Evolutionary conservation across 2,797 vertebrate species (phyloP).

Genomic region (Pagetopsis macropterus): DNA sequence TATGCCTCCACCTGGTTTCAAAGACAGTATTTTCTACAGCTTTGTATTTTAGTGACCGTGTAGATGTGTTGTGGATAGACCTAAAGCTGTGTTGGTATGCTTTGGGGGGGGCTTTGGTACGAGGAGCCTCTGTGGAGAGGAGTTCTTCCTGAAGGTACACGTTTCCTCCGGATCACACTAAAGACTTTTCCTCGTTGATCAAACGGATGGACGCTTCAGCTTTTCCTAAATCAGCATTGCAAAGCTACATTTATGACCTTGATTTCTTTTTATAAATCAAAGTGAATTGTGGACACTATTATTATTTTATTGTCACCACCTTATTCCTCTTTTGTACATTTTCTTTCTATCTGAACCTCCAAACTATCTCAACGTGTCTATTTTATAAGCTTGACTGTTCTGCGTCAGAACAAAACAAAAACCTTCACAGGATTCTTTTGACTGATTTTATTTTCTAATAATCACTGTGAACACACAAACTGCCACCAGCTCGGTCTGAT

Average conservation of each 20-base stretch:
- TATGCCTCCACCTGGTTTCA: slow-evolving; percentile 30
- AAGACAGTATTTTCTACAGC: slow-evolving; percentile 62
- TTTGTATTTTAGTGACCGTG: slow-evolving; percentile 54
- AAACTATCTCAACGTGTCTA: slow-evolving; percentile 29
- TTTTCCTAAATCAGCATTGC: slow-evolving; percentile 20
- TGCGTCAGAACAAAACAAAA: slow-evolving; percentile 79
- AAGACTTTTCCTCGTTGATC: slow-evolving; percentile 6
- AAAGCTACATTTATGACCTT: slow-evolving; percentile 23
- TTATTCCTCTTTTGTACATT: slow-evolving; percentile 51
- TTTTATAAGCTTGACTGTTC: slow-evolving; percentile 77
- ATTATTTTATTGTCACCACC: slow-evolving; percentile 22
- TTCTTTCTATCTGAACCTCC: slow-evolving; percentile 32
- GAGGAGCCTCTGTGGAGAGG: slow-evolving; percentile 22
- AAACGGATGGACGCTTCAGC: slow-evolving; percentile 13
- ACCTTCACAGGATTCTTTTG: slow-evolving; percentile 49
- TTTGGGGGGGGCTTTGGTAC: slow-evolving; percentile 50
- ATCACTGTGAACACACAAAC: slow-evolving; percentile 79
- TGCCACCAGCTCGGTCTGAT: slow-evolving; percentile 54
- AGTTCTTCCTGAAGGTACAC: slow-evolving; percentile 36
- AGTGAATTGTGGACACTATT: slow-evolving; percentile 31
- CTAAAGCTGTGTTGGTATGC: slow-evolving; percentile 18
- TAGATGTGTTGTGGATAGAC: slow-evolving; percentile 53
- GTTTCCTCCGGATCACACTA: slow-evolving; percentile 24
- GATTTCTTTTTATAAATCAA: not conserved
- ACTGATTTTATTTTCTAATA: slow-evolving; percentile 54